Conservation (phyloP, 2,888 invertebrate genomes). For the Pelosia muscerda region DNA sequence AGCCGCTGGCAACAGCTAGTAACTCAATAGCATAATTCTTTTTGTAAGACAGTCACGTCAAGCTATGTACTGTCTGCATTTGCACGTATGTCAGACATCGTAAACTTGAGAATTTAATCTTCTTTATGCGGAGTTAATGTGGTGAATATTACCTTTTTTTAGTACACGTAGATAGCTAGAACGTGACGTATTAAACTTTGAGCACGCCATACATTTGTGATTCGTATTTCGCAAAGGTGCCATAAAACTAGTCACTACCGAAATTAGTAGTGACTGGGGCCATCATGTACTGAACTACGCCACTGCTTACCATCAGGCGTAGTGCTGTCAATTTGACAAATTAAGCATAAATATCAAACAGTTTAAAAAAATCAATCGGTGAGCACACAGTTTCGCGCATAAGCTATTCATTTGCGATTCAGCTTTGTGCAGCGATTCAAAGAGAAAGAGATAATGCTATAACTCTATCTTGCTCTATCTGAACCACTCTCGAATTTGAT, state of each 20-base stretch:
- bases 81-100: constrained; percentile 53
- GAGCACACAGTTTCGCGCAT: too few species aligned
- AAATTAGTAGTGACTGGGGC: not conserved
- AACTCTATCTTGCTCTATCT: too few species aligned
- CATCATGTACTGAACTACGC: too few species aligned
- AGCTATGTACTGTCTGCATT: constrained; percentile 27
- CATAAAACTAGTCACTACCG: not conserved
- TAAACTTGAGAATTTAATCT: constrained; percentile 65
- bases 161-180: constrained; percentile 34
- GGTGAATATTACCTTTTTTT: constrained; percentile 52
- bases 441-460: too few species aligned
- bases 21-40: not conserved
- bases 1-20: too few species aligned
- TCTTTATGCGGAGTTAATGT: constrained; percentile 51
- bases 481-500: too few species aligned
- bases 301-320: too few species aligned
- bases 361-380: too few species aligned
- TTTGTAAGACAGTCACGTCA: not conserved
- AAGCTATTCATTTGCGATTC: too few species aligned
- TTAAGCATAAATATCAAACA: too few species aligned
- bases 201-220: not conserved
- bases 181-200: constrained; percentile 8
- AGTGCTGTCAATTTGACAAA: too few species aligned
- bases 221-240: not conserved
- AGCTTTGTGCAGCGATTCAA: too few species aligned